Base-by-base conservation (phyloP, 2,888 invertebrate genomes). In the Flexamia atlantica region DNA sequence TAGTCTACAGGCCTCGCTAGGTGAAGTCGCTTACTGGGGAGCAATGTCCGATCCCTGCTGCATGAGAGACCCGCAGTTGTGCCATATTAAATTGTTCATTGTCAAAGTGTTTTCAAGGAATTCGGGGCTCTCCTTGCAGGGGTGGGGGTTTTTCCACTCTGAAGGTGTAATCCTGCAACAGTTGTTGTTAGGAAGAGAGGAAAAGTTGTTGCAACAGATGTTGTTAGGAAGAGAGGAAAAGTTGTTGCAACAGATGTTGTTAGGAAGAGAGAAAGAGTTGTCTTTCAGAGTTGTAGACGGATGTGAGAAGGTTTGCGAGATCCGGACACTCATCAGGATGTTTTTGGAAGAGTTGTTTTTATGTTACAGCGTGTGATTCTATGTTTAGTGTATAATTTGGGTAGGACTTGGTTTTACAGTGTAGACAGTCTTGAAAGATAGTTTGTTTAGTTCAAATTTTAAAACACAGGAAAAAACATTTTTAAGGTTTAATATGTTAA, bases 51-150 rank as follows among this genome's bases (percentile, higher is more conserved):
- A 92, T 80, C 92, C 92, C 85, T 92, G 92, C 87, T 92, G 92
- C 89, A 92, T 90, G 88, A 92, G 90, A n/a, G 91, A 91, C 76
- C 91, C 91, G 70, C 92, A 91, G 82, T 92, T 92, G 88, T 93
- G 93, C 94, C 94, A 94, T 86, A 93, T 91, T 87, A 91, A 91
- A 89, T 93, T 93, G 79, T 91, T 89, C 85, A 93, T 88, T 20
- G 91, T 91, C 90, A 93, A 89, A 74, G 89, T 91, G 88, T 93
- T 93, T 89, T 93, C 92, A 82, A 93, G 90, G 32, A 91, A 91
- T 84, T 92, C 91, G 0, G 92, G 91, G 83, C 92, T 91, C 20
- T 90, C 89, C 86, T 91, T 91, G 87, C 91, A 91, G 0, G 91
- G 91, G 89, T 91, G 89, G 0, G 92, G 91, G 87, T 91, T 92